phyloP scores from a whole-genome alignment of 2,113 vertebrate genomes.

The Otolemur garnettii region DNA sequence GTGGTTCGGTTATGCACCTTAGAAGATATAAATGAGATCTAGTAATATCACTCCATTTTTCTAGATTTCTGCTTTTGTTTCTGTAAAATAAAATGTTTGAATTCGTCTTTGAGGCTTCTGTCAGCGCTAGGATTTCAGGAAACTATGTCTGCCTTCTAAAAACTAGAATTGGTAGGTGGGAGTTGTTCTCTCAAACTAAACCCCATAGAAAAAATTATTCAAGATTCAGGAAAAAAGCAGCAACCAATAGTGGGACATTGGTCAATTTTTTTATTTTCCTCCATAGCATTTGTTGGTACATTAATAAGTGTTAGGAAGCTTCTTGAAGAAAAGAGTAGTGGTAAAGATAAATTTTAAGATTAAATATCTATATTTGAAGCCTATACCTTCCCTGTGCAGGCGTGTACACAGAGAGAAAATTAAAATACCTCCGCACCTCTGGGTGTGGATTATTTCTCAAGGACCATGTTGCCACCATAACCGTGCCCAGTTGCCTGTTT shows the following conservation, averaged over 20 bases:
- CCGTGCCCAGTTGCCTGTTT: neutral
- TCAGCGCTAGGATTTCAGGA: constrained; percentile 8
- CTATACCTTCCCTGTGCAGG: neutral
- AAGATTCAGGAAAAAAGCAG: constrained; percentile 32
- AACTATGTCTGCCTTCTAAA: constrained; percentile 1
- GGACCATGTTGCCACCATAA: neutral
- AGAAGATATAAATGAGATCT: constrained; percentile 23
- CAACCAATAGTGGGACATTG: neutral
- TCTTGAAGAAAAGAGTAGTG: neutral
- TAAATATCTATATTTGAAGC: neutral
- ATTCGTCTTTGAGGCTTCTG: constrained; percentile 18
- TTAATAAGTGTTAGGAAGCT: neutral
- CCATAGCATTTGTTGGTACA: neutral
- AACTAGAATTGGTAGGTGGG: constrained; percentile 7
- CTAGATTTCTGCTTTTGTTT: constrained; percentile 34
- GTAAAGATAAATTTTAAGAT: neutral
- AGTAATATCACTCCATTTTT: constrained; percentile 14
- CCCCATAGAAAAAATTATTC: constrained; percentile 2
- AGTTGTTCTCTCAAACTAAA: constrained; percentile 1
- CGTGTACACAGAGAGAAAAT: too few species aligned
- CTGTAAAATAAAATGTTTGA: constrained; percentile 38
- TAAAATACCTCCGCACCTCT: neutral
- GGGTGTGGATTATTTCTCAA: neutral
- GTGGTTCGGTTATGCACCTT: constrained; percentile 30
- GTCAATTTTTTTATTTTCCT: neutral